phyloP scores from a whole-genome alignment of 1,140 invertebrate genomes.

The Tetramorium parvispinum region DNA sequence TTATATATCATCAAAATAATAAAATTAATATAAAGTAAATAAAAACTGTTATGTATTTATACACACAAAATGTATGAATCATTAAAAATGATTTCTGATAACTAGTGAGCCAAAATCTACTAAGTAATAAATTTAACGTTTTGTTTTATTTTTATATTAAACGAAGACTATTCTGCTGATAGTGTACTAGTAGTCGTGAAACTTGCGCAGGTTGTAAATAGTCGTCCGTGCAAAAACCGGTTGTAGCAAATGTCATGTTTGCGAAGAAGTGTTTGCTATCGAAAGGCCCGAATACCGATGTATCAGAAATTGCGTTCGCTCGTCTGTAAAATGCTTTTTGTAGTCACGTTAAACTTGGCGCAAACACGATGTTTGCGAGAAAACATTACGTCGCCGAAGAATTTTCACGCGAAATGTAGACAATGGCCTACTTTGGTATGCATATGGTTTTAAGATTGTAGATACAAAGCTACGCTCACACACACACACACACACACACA shows the following conservation, averaged over 20 bases:
- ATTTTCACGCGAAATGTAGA: slow-evolving; percentile 28
- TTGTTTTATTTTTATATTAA: slow-evolving; percentile 5
- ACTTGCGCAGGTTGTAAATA: slow-evolving; percentile 39
- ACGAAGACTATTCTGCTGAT: not conserved
- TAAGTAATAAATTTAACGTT: not conserved
- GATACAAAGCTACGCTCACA: not conserved
- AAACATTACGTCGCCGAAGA: not conserved
- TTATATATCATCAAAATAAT: not conserved
- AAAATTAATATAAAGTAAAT: not conserved
- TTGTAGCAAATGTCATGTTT: slow-evolving; percentile 61
- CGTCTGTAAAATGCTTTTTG: slow-evolving; percentile 28
- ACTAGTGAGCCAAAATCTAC: not conserved
- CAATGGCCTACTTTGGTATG: slow-evolving; percentile 42
- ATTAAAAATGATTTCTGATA: not conserved
- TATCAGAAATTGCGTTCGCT: slow-evolving; percentile 48
- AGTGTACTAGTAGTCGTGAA: not conserved
- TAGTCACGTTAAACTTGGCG: slow-evolving; percentile 8
- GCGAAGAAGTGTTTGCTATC: slow-evolving; percentile 43
- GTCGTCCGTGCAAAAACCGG: slow-evolving; percentile 42
- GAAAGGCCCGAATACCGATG: slow-evolving; percentile 26
- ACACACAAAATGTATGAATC: not conserved
- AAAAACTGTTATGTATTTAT: not conserved
- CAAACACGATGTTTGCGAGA: slow-evolving; percentile 28
- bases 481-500: no score
- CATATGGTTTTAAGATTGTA: slow-evolving; percentile 14